Percentiles rank a stretch among this genome's conserved stretches.
Conservation (phyloP, 2,888 invertebrate genomes). For the Cecidostiba fungosa region DNA sequence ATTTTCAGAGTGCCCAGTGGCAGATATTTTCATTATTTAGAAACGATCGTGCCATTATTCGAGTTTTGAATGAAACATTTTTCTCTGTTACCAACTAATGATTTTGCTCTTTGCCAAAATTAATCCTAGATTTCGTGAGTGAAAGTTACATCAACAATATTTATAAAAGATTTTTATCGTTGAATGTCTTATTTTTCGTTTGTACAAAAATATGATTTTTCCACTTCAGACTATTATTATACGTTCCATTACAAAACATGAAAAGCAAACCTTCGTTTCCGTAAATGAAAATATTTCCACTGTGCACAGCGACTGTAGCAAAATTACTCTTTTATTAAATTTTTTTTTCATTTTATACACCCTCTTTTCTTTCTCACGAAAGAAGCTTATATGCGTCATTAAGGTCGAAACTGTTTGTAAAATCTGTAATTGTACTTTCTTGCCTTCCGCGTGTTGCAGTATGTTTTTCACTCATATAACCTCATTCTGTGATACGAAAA, state of each 20-base stretch:
- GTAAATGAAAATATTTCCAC: slow-evolving; percentile 31
- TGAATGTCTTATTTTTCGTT: not conserved
- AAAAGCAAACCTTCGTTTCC: not conserved
- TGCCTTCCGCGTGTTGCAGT: slow-evolving; percentile 12
- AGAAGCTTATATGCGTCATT: slow-evolving; percentile 49
- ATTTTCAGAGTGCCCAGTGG: slow-evolving; percentile 30
- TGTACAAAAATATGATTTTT: not conserved
- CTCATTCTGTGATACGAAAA: slow-evolving; percentile 13
- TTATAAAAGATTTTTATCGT: not conserved
- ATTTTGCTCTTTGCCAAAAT: not conserved
- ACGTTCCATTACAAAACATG: not conserved
- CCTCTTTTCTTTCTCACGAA: slow-evolving; percentile 57
- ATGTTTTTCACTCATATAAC: not conserved
- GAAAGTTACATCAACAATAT: no score
- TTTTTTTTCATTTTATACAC: slow-evolving; percentile 51
- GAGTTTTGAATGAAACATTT: slow-evolving; percentile 16
- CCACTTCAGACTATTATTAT: not conserved
- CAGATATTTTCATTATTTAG: slow-evolving; percentile 21
- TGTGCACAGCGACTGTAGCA: slow-evolving; percentile 29
- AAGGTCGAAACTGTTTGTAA: slow-evolving; percentile 49
- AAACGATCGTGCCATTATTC: not conserved
- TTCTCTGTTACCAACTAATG: not conserved
- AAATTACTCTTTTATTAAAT: slow-evolving; percentile 45
- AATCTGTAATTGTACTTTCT: slow-evolving; percentile 50
- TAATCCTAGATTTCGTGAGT: not conserved